Base-by-base conservation (phyloP, 1,140 invertebrate genomes). In the Drosophila bocki region DNA sequence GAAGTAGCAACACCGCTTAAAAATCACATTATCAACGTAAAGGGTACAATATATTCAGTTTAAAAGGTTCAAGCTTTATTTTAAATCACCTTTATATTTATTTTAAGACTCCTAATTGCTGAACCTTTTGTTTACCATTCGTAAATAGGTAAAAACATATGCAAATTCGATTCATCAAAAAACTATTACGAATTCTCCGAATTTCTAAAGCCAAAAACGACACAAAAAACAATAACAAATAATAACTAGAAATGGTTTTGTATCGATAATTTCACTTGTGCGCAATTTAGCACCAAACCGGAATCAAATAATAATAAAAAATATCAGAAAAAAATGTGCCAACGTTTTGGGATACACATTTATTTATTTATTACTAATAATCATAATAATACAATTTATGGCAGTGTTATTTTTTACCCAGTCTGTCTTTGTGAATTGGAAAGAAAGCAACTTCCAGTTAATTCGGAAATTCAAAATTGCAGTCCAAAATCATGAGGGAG, bases 341-440 rank as follows among this genome's bases (percentile, higher is more conserved):
- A 37, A 17, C 51, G 4, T 3, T 54, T 37, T 57, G 32, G 53
- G 35, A 59, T 60, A 63, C 53, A 71, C 60, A 74, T 74, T 59
- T 67, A 53, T 77, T 61, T 81, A 50, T 71, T 80, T 70, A 72
- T 80, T 58, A 61, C 56, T 56, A 74, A 77, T 78, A 79, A 71
- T 71, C 44, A 71, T 81, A 71, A 65, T 60, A 80, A 77, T 53
- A 64, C 42, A 82, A 63, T 86, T 87, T 87, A 87, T 82, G 81
- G 82, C 75, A 57, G 15, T 76, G 79, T 61, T 59, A 33, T 59
- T 22, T 54, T 54, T 19, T 54, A 9, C 8, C 15, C 47, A 29
- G 47, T 51, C 6, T 33, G 32, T 9, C 32, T 33, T 1, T 13
- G 48, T 33, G 42, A 51, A 15, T 19, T 58, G 48, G 75, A 75